Conservation (phyloP, 2,797 vertebrate genomes). For the Myotis daubentonii region DNA sequence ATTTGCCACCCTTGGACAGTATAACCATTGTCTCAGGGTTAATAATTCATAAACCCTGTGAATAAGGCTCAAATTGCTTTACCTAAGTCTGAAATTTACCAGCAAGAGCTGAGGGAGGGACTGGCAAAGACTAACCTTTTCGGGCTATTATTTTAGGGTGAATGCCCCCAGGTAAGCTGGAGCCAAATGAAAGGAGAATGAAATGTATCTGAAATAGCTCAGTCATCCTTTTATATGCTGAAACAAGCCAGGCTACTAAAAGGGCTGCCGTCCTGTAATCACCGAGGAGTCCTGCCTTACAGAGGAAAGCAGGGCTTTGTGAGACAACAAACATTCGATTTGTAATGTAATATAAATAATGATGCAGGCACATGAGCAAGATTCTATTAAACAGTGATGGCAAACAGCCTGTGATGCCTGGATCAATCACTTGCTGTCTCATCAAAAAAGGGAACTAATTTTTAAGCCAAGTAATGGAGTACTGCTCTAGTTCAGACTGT, state of each 20-base stretch:
- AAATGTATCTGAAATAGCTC: conserved; percentile 47
- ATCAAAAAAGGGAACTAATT: conserved; percentile 76
- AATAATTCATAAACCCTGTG: conserved; percentile 33
- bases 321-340: conserved; percentile 75
- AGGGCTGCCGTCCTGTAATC: conserved; percentile 77
- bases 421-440: conserved; percentile 75
- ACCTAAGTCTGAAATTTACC: conserved; percentile 65
- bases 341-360: conserved; percentile 82
- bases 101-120: conserved; percentile 15
- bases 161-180: not conserved
- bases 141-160: not conserved
- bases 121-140: not conserved
- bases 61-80: conserved; percentile 68
- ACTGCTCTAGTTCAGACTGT: conserved; percentile 1
- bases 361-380: conserved; percentile 79
- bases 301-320: conserved; percentile 67
- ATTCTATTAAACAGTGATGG: conserved; percentile 79
- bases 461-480: conserved; percentile 63
- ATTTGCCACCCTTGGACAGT: conserved; percentile 35
- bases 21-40: conserved; percentile 58
- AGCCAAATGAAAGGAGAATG: not conserved
- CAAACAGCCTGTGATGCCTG: conserved; percentile 58
- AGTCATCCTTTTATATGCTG: conserved; percentile 62
- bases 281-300: conserved; percentile 56
- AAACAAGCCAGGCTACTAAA: conserved; percentile 79